A percentile compares a stretch with the other conserved stretches of the same genome.
These are phyloP conservation scores for Synanthedon tipuliformis DNA, from an alignment of 2,888 invertebrate species.

Conservation along the genomic window DNA sequence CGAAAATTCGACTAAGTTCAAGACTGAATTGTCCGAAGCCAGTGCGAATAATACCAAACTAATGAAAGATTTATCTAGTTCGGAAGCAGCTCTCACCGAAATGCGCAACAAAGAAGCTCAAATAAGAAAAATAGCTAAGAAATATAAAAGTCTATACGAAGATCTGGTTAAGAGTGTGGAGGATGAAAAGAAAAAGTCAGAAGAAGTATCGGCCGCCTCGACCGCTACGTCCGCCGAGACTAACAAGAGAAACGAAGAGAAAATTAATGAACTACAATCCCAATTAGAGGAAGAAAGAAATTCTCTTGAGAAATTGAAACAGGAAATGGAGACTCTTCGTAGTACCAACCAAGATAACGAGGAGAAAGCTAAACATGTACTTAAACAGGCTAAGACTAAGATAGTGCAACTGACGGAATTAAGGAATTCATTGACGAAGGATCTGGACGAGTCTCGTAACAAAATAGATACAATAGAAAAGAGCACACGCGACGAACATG, in stretches of 20 bases:
- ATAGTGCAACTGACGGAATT: slow-evolving; percentile 79
- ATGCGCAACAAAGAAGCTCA: slow-evolving; percentile 77
- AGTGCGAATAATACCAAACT: slow-evolving; percentile 73
- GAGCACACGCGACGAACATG: slow-evolving; percentile 67
- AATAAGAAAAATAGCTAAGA: slow-evolving; percentile 90
- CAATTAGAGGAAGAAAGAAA: slow-evolving; percentile 58
- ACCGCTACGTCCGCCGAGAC: slow-evolving; percentile 51
- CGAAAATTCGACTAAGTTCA: slow-evolving; percentile 74
- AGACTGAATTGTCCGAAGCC: slow-evolving; percentile 68
- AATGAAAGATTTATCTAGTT: slow-evolving; percentile 74
- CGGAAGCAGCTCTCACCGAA: slow-evolving; percentile 76
- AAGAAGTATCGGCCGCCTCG: slow-evolving; percentile 65
- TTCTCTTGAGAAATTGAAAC: slow-evolving; percentile 75
- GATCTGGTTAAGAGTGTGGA: slow-evolving; percentile 77
- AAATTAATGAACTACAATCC: slow-evolving; percentile 47
- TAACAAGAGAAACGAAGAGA: slow-evolving; percentile 66
- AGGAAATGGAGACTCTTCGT: slow-evolving; percentile 73
- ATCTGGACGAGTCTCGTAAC: slow-evolving; percentile 65
- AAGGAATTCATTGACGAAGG: slow-evolving; percentile 72
- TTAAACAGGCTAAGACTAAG: slow-evolving; percentile 80
- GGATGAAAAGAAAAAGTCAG: slow-evolving; percentile 71
- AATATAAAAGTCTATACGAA: slow-evolving; percentile 89
- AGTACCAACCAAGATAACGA: slow-evolving; percentile 71
- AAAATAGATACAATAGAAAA: slow-evolving; percentile 64
- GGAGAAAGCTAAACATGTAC: slow-evolving; percentile 73